Percentiles rank a stretch among this genome's conserved stretches.
Evolutionary conservation across 2,113 vertebrate genomes (phyloP).

Genomic region (Oncorhynchus masou): DNA sequence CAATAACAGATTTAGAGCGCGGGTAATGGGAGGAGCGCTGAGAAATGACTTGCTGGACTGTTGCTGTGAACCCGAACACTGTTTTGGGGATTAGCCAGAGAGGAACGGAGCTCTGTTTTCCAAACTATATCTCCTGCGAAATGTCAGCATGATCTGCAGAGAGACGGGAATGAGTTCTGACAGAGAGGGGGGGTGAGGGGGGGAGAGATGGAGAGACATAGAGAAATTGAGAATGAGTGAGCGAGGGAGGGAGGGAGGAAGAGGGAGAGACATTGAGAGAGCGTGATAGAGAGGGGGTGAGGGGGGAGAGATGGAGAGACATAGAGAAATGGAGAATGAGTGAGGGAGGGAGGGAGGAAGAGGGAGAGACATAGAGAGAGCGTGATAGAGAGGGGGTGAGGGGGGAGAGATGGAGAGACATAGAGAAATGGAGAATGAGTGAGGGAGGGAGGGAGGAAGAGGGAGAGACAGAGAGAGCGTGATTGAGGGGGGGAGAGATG

Average conservation of each 20-base stretch:
- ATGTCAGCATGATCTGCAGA: slow-evolving; percentile 57
- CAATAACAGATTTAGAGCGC: slow-evolving; percentile 69
- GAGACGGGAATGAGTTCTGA: slow-evolving; percentile 25
- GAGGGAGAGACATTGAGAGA: slow-evolving; percentile 6
- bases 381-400: too few species aligned
- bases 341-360: too few species aligned
- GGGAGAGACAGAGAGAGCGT: too few species aligned
- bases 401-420: neutral
- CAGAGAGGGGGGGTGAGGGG: slow-evolving; percentile 18
- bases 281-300: too few species aligned
- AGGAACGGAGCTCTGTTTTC: slow-evolving; percentile 63
- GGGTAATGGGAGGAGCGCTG: slow-evolving; percentile 43
- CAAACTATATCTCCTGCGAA: slow-evolving; percentile 68
- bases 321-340: too few species aligned
- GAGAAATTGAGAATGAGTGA: slow-evolving; percentile 41
- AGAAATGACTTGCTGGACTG: slow-evolving; percentile 65
- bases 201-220: neutral
- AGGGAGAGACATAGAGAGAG: too few species aligned
- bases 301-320: too few species aligned
- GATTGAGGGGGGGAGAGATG: too few species aligned
- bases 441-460: neutral
- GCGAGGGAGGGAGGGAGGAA: slow-evolving; percentile 17
- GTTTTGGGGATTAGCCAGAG: slow-evolving; percentile 65
- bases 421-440: too few species aligned
- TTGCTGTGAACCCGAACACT: slow-evolving; percentile 63